These are phyloP conservation scores for Holothuria scabra DNA, from an alignment of 53 echinoderm and acorn worm species.

Conservation along the genomic window DNA sequence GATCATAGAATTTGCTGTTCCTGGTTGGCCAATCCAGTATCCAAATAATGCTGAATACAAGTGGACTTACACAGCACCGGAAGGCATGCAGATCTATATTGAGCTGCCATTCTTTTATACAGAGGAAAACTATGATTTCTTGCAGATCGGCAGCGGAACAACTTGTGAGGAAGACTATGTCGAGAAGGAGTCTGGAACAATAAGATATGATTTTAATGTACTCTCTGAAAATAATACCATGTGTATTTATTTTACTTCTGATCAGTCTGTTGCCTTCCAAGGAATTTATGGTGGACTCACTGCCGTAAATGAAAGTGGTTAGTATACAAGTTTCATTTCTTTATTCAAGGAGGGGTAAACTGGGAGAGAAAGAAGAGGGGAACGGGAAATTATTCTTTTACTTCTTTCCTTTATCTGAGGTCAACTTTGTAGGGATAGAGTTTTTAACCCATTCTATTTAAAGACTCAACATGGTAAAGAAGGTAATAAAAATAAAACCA, in stretches of 20 bases:
- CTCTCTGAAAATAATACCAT: constrained; percentile 4
- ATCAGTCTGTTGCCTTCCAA: neutral
- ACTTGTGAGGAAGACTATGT: neutral
- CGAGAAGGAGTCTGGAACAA: constrained; percentile 15
- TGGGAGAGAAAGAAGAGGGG: no score
- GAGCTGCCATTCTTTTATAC: constrained; percentile 30
- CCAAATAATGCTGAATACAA: neutral
- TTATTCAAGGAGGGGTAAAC: no score
- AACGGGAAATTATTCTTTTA: no score
- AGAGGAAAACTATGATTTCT: constrained; percentile 43
- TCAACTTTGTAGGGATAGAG: no score
- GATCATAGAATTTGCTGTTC: neutral
- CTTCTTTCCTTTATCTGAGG: no score
- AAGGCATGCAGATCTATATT: constrained; percentile 28
- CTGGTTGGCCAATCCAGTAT: constrained; percentile 27
- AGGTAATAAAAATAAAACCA: no score
- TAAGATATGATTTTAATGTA: neutral
- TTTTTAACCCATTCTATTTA: no score
- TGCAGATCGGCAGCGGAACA: constrained; percentile 43
- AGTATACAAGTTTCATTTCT: neutral
- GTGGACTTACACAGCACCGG: constrained; percentile 26
- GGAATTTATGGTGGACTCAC: neutral
- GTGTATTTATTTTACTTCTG: constrained; percentile 14
- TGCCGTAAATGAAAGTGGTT: constrained; percentile 3
- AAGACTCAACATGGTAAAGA: no score